Percentiles rank a stretch among this genome's conserved stretches.
Evolutionary conservation across 2,113 vertebrate species (phyloP).

Genomic region (Cyphomyrus discorhynchus): DNA sequence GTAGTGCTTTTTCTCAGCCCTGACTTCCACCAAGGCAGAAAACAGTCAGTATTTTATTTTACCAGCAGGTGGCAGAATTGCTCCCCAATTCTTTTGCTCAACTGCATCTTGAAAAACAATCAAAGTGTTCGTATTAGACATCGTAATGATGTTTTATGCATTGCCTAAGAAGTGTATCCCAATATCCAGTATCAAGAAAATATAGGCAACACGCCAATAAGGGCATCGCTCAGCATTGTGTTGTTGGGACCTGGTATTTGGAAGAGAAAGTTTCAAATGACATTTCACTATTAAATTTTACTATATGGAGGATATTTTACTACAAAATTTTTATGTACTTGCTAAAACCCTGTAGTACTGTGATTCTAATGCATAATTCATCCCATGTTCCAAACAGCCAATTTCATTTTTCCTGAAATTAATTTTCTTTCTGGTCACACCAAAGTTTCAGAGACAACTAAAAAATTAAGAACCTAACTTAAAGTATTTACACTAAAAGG

Average conservation of each 20-base stretch:
- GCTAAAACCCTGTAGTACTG: neutral
- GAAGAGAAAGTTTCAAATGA: neutral
- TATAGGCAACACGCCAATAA: neutral
- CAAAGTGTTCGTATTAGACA: neutral
- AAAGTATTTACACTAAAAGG: neutral
- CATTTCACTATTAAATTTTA: neutral
- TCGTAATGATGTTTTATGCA: neutral
- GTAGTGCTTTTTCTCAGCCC: neutral
- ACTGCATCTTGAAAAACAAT: neutral
- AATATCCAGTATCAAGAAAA: neutral
- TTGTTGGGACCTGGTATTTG: neutral
- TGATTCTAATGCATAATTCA: neutral
- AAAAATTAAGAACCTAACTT: neutral
- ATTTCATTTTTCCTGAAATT: neutral
- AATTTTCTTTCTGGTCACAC: neutral
- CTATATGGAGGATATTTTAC: neutral
- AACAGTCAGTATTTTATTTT: neutral
- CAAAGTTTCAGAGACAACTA: neutral
- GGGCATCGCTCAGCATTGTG: neutral
- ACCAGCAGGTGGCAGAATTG: slow-evolving; percentile 10
- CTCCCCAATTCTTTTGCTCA: neutral
- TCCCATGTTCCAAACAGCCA: neutral
- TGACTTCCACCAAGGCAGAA: neutral
- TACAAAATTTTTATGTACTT: neutral
- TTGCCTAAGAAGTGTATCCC: neutral